phyloP scores from a whole-genome alignment of 2,113 vertebrate genomes.

The Cranoglanis bouderius region DNA sequence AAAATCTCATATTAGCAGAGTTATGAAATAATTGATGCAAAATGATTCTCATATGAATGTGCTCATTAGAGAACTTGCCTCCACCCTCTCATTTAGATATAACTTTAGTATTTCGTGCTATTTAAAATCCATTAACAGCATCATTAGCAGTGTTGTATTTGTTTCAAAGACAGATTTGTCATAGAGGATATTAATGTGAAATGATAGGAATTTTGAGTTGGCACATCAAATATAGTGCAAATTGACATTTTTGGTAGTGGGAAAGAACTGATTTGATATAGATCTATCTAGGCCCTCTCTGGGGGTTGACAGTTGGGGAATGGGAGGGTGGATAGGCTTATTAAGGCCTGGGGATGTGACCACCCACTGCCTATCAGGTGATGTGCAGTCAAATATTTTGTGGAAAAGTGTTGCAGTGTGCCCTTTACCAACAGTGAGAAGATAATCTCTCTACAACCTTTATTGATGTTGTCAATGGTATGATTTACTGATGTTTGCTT shows the following conservation, averaged over 20 bases:
- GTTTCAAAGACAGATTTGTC: slow-evolving; percentile 61
- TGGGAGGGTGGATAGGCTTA: background rate
- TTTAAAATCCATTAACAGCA: background rate
- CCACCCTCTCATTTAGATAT: background rate
- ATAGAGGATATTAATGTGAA: slow-evolving; percentile 62
- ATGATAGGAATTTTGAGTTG: slow-evolving; percentile 55
- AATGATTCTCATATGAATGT: slow-evolving; percentile 2
- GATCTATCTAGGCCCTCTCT: background rate
- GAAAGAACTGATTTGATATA: slow-evolving; percentile 29
- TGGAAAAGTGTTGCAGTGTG: background rate
- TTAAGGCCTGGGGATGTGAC: background rate
- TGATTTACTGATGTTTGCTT: background rate
- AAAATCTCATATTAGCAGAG: background rate
- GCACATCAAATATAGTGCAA: slow-evolving; percentile 40
- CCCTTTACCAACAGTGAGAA: background rate
- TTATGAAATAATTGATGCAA: background rate
- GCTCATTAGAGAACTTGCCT: background rate
- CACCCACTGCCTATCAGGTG: background rate
- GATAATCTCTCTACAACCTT: background rate
- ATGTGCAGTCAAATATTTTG: background rate
- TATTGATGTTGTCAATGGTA: background rate
- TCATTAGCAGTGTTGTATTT: slow-evolving; percentile 31
- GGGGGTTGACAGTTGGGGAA: background rate
- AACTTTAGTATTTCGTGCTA: background rate
- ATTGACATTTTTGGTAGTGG: slow-evolving; percentile 45